Conservation (phyloP, 2,113 vertebrate species). For the Pelusios castaneus region DNA sequence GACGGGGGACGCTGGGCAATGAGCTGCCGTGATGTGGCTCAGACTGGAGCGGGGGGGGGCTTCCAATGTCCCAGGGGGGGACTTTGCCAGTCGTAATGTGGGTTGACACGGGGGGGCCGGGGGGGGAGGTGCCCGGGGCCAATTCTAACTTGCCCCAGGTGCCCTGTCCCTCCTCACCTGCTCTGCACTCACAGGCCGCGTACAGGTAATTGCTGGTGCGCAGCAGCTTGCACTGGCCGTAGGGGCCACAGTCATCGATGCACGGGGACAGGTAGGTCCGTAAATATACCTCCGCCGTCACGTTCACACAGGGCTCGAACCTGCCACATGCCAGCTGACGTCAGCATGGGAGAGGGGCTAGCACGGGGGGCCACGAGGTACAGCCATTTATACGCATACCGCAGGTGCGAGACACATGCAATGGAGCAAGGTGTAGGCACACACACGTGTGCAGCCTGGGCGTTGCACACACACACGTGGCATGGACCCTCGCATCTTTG, state of each 20-base stretch:
- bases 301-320: constrained; percentile 86
- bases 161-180: constrained; percentile 80
- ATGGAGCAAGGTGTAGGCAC: too few species aligned
- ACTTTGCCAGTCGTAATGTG: too few species aligned
- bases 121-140: background rate
- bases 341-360: background rate
- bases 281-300: constrained; percentile 92
- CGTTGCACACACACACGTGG: too few species aligned
- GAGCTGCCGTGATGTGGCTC: too few species aligned
- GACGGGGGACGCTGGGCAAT: too few species aligned
- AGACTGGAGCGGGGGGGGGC: too few species aligned
- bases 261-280: constrained; percentile 95
- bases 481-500: too few species aligned
- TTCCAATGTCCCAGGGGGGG: too few species aligned
- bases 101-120: too few species aligned
- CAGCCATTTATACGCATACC: too few species aligned
- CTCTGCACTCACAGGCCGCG: constrained; percentile 98
- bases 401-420: background rate
- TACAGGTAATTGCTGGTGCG: constrained; percentile 98
- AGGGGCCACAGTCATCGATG: constrained; percentile 95
- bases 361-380: too few species aligned
- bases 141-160: background rate
- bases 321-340: constrained; percentile 60
- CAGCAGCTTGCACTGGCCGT: constrained; percentile 97
- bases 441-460: too few species aligned